Percentiles rank a stretch among this genome's conserved stretches.
Conservation (phyloP, 2,888 invertebrate genomes). For the Eledona agricola region DNA sequence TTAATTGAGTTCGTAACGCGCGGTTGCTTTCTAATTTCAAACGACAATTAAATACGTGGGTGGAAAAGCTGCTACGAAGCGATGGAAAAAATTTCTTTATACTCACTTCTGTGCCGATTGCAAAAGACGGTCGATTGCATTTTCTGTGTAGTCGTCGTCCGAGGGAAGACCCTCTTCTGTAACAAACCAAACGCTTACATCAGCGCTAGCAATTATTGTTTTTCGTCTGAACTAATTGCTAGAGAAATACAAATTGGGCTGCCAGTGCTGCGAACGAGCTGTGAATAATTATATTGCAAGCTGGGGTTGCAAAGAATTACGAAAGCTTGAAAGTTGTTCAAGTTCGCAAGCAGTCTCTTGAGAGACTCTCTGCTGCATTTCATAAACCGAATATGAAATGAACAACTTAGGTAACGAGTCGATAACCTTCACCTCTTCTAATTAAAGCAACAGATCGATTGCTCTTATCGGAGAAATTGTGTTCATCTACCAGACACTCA, state of each 20-base stretch:
- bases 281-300: too few relatives aligned
- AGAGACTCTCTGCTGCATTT: slow-evolving; percentile 3
- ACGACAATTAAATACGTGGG: slow-evolving; percentile 12
- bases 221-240: too few relatives aligned
- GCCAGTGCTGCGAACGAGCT: too few relatives aligned
- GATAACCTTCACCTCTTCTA: too few relatives aligned
- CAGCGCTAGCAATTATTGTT: neutral
- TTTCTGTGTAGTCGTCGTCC: slow-evolving; percentile 74
- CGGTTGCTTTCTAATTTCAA: slow-evolving; percentile 13
- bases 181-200: slow-evolving; percentile 43
- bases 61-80: too few relatives aligned
- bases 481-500: too few relatives aligned
- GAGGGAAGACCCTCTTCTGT: slow-evolving; percentile 61
- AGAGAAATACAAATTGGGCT: too few relatives aligned
- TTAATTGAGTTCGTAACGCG: slow-evolving; percentile 17
- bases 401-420: neutral
- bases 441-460: too few relatives aligned
- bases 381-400: slow-evolving; percentile 4
- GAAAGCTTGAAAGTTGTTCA: slow-evolving; percentile 6
- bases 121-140: slow-evolving; percentile 71
- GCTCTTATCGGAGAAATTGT: too few relatives aligned
- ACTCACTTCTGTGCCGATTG: slow-evolving; percentile 77
- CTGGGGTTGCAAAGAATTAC: slow-evolving; percentile 3
- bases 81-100: too few relatives aligned
- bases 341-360: slow-evolving; percentile 4